These are phyloP conservation scores for fruit fly (Drosophila melanogaster) DNA, from an alignment of 1,140 invertebrate genomes.

Conservation along the genomic window Release_6_plus_ISO1_MT NC_004354.4:9306001-9306500, in stretches of 20 bases:
- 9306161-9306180: too few species aligned
- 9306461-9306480: conserved; percentile 20
- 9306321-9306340: conserved; percentile 10
- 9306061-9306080: conserved; percentile 7
- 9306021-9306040: neutral
- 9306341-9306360: neutral
- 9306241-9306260: conserved; percentile 3
- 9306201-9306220: neutral
- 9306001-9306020: neutral
- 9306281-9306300: conserved; percentile 11
- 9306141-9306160: neutral
- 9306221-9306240: conserved; percentile 7
- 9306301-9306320: conserved; percentile 42
- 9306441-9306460: neutral
- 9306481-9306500: conserved; percentile 17
- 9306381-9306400: neutral
- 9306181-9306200: too few species aligned
- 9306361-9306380: neutral
- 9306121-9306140: too few species aligned
- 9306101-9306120: neutral
- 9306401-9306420: neutral
- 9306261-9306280: conserved; percentile 6
- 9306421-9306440: conserved; percentile 3
- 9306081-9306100: neutral
- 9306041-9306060: neutral